Evolutionary conservation across 2,888 invertebrate genomes (phyloP).

Genomic region (Rhagonycha lutea): DNA sequence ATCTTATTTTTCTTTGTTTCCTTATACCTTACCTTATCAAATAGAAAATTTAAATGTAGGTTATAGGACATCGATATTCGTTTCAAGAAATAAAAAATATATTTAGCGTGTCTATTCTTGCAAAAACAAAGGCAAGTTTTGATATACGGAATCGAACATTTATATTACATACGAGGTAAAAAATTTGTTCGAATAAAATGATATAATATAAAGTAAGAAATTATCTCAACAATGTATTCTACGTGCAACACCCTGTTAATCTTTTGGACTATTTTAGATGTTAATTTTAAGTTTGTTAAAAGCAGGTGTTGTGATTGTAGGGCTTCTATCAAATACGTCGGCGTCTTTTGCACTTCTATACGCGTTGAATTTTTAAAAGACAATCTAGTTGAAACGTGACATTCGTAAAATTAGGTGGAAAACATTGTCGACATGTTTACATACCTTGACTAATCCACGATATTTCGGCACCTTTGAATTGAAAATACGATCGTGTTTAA

Average conservation of each 20-base stretch:
- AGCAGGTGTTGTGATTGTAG: not conserved
- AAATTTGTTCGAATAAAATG: no score
- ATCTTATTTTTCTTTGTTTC: not conserved
- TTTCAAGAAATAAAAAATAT: not conserved
- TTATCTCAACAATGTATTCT: not conserved
- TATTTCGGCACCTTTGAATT: constrained; percentile 18
- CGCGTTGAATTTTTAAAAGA: constrained; percentile 1
- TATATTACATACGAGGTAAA: not conserved
- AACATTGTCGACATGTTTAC: constrained; percentile 3
- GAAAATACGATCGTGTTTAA: not conserved
- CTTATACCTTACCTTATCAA: not conserved
- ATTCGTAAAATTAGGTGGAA: not conserved
- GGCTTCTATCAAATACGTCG: not conserved
- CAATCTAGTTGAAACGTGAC: constrained; percentile 5
- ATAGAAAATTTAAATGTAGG: not conserved
- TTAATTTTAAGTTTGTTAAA: not conserved
- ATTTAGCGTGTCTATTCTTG: not conserved
- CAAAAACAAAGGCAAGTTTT: not conserved
- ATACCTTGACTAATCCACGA: constrained; percentile 2
- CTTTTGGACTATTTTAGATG: not conserved
- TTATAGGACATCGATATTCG: not conserved
- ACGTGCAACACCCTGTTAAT: not conserved
- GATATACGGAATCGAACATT: not conserved
- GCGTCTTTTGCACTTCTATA: not conserved
- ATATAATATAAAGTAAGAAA: not conserved